Evolutionary conservation across 1,140 invertebrate genomes (phyloP).

Genomic region (Nebria ingens): DNA sequence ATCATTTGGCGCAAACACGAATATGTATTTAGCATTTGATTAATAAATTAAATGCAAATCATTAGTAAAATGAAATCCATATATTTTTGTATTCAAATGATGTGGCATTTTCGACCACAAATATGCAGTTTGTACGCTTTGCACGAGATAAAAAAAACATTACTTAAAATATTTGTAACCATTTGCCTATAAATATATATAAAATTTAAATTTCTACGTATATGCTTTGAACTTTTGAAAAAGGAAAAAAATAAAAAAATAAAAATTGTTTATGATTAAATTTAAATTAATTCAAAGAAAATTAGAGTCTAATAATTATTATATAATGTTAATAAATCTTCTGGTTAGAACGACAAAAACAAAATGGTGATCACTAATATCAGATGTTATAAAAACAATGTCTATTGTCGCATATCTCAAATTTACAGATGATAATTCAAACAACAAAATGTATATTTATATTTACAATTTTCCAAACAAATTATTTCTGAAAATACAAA

Average conservation of each 20-base stretch:
- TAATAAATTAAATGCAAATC: background rate
- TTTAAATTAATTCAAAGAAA: background rate
- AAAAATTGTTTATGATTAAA: background rate
- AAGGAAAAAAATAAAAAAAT: background rate
- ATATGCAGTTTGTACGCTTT: background rate
- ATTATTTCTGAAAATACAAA: background rate
- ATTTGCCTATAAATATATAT: background rate
- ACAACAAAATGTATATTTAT: slow-evolving; percentile 1
- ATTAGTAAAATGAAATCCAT: background rate
- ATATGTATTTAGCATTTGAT: too few species aligned
- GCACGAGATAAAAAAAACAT: background rate
- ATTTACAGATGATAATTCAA: background rate
- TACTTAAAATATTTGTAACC: background rate
- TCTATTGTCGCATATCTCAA: background rate
- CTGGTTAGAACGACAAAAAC: background rate
- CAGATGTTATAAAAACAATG: background rate
- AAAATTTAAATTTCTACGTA: too few species aligned
- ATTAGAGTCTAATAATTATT: too few species aligned
- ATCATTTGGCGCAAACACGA: too few species aligned
- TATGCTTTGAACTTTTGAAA: background rate
- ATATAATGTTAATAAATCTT: too few species aligned
- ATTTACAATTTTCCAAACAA: background rate
- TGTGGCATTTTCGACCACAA: background rate
- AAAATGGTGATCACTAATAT: background rate
- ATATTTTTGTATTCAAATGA: background rate